Percentiles rank a stretch among this genome's conserved stretches.
Evolutionary conservation across 2,888 invertebrate genomes (phyloP).

Genomic region (Sympetrum striolatum): DNA sequence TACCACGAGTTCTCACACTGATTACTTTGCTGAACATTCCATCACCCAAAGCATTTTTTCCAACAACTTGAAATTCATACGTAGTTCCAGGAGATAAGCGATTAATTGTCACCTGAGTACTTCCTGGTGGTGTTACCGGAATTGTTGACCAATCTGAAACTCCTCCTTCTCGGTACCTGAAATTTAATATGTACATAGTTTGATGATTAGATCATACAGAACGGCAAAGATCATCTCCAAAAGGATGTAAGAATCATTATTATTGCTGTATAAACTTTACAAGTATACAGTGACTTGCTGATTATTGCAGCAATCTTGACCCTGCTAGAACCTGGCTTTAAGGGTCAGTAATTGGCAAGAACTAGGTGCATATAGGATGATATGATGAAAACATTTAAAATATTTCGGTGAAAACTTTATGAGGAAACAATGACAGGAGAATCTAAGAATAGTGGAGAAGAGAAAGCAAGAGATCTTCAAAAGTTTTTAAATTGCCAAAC

Average conservation of each 20-base stretch:
- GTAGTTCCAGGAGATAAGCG: slow-evolving; percentile 87
- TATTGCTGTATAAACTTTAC: not conserved
- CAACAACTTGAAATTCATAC: slow-evolving; percentile 96
- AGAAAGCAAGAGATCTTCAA: no score
- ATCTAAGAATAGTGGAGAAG: no score
- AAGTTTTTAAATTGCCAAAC: no score
- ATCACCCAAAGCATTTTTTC: slow-evolving; percentile 92
- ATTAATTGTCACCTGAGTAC: slow-evolving; percentile 88
- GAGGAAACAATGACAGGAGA: no score
- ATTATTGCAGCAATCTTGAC: no score
- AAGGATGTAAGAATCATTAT: not conserved
- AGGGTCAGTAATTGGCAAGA: no score
- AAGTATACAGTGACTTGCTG: no score
- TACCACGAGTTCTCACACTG: slow-evolving; percentile 88
- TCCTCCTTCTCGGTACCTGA: slow-evolving; percentile 82
- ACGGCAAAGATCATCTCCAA: not conserved
- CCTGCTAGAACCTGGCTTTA: no score
- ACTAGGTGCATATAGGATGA: no score
- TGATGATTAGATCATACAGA: no score
- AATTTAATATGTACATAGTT: not conserved
- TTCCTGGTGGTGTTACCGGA: slow-evolving; percentile 90
- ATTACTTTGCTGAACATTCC: slow-evolving; percentile 96
- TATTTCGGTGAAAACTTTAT: no score
- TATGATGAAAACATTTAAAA: no score
- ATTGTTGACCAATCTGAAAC: slow-evolving; percentile 92